Conservation (phyloP, 1,140 invertebrate species). For the Cotesia typhae region DNA sequence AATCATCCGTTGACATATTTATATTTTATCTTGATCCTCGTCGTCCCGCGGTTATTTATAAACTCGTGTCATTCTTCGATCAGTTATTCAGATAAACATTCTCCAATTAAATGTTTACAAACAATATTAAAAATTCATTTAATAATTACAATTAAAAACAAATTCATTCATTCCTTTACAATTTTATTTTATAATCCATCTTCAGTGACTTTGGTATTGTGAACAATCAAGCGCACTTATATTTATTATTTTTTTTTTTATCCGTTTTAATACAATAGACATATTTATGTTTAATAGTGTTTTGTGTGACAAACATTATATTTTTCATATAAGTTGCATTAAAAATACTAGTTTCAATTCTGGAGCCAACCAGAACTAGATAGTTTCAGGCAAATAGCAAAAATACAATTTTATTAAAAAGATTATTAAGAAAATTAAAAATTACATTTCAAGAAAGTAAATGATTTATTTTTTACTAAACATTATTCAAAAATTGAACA, state of each 20-base stretch:
- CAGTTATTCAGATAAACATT: conserved; percentile 17
- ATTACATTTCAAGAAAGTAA: too few relatives aligned
- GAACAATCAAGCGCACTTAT: conserved; percentile 2
- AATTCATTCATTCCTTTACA: neutral
- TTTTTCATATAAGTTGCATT: too few relatives aligned
- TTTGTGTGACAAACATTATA: too few relatives aligned
- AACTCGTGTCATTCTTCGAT: conserved; percentile 21
- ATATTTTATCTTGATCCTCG: conserved; percentile 24
- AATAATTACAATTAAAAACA: neutral
- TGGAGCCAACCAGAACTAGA: too few relatives aligned
- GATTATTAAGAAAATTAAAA: too few relatives aligned
- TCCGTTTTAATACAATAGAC: too few relatives aligned
- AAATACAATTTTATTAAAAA: too few relatives aligned
- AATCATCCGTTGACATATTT: conserved; percentile 4
- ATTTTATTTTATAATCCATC: conserved; percentile 24
- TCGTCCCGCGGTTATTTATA: conserved; percentile 31
- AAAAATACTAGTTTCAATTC: too few relatives aligned
- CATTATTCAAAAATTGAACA: too few relatives aligned
- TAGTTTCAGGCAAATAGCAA: too few relatives aligned
- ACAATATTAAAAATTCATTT: too few relatives aligned
- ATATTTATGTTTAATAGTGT: neutral
- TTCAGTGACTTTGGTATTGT: conserved; percentile 29
- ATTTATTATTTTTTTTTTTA: neutral
- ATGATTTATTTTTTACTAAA: too few relatives aligned
- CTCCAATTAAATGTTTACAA: neutral